Percentiles rank a stretch among this genome's conserved stretches.
Evolutionary conservation across 2,888 invertebrate genomes (phyloP).

Genomic region (Venusia cambrica): DNA sequence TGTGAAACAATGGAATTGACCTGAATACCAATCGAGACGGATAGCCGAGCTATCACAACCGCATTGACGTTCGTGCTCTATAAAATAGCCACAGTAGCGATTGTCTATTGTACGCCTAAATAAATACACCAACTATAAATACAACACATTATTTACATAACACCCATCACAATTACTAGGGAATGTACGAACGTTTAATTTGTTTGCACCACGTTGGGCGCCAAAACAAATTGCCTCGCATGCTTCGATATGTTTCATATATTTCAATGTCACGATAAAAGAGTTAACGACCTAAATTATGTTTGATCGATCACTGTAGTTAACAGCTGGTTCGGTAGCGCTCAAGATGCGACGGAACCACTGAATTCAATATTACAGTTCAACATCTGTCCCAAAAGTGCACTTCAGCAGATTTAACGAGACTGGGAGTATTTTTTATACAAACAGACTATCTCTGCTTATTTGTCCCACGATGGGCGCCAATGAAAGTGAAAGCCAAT

Average conservation of each 20-base stretch:
- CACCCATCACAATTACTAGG: constrained; percentile 25
- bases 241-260: constrained; percentile 23
- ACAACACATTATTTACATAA: constrained; percentile 20
- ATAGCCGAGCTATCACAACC: constrained; percentile 20
- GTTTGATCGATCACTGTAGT: constrained; percentile 23
- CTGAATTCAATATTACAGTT: constrained; percentile 13
- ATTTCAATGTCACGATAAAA: constrained; percentile 29
- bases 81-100: constrained; percentile 21
- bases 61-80: constrained; percentile 19
- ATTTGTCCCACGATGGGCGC: constrained; percentile 1
- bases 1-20: constrained; percentile 23
- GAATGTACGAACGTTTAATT: constrained; percentile 36
- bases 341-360: constrained; percentile 8
- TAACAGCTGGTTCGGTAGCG: constrained; percentile 16
- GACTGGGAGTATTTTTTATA: too few relatives aligned
- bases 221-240: constrained; percentile 40
- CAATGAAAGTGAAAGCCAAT: constrained; percentile 8
- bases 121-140: constrained; percentile 9
- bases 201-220: constrained; percentile 41
- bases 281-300: constrained; percentile 26
- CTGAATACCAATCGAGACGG: constrained; percentile 26
- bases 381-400: constrained; percentile 11
- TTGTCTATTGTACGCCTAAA: constrained; percentile 16
- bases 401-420: constrained; percentile 9
- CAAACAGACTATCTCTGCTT: too few relatives aligned